These are phyloP conservation scores for Nomia melanderi DNA, from an alignment of 1,140 invertebrate genomes.

Conservation along the genomic window DNA sequence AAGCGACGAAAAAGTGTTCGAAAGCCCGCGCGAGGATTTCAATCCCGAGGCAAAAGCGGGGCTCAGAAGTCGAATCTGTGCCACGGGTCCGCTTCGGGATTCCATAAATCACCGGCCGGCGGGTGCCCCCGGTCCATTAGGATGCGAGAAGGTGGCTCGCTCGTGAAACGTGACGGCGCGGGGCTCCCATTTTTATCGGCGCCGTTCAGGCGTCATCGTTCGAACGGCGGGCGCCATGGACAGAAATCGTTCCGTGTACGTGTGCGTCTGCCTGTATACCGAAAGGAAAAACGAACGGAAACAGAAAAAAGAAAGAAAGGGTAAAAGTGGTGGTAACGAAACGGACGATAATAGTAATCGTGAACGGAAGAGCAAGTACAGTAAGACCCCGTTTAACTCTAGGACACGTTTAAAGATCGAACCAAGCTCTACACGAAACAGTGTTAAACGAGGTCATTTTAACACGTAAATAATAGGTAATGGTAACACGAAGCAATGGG, in stretches of 20 bases:
- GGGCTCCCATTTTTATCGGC: slow-evolving; percentile 25
- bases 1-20: too few relatives aligned
- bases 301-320: not conserved
- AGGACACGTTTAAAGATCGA: too few relatives aligned
- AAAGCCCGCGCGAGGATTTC: not conserved
- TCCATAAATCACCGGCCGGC: not conserved
- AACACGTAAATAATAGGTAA: too few relatives aligned
- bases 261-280: slow-evolving; percentile 23
- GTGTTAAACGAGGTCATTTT: too few relatives aligned
- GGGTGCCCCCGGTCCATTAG: slow-evolving; percentile 28
- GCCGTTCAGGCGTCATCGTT: not conserved
- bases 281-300: not conserved
- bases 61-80: not conserved
- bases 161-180: not conserved
- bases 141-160: slow-evolving; percentile 1
- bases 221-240: slow-evolving; percentile 30
- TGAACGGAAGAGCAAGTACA: too few relatives aligned
- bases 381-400: too few relatives aligned
- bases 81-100: not conserved
- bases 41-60: not conserved
- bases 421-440: too few relatives aligned
- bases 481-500: too few relatives aligned
- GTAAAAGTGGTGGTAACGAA: not conserved
- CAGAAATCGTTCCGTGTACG: slow-evolving; percentile 53
- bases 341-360: too few relatives aligned